phyloP scores from a whole-genome alignment of 2,888 invertebrate species.

The Caenorhabditis japonica region DNA sequence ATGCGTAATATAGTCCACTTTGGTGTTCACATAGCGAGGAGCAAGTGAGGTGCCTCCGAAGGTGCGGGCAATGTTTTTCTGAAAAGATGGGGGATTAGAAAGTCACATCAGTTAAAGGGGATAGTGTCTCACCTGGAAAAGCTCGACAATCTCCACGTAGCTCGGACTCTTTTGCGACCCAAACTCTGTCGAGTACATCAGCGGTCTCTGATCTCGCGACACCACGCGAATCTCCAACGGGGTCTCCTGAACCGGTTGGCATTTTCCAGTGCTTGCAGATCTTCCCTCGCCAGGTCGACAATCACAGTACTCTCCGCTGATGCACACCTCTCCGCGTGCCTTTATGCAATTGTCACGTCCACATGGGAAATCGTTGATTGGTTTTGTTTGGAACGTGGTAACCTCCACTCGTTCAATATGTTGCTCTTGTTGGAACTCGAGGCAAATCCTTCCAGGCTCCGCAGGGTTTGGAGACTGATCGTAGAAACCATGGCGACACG shows the following conservation, averaged over 20 bases:
- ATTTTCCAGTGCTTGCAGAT: constrained; percentile 53
- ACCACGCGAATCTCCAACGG: constrained; percentile 71
- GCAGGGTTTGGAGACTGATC: constrained; percentile 71
- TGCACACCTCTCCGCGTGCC: constrained; percentile 70
- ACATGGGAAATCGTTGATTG: constrained; percentile 63
- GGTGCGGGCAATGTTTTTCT: constrained; percentile 72
- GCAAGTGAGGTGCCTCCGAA: constrained; percentile 73
- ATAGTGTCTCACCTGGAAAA: constrained; percentile 44
- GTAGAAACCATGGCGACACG: constrained; percentile 72
- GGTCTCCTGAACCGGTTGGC: constrained; percentile 64
- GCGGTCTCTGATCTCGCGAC: constrained; percentile 63
- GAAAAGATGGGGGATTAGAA: background rate
- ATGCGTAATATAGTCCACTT: constrained; percentile 75
- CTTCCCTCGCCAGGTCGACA: constrained; percentile 75
- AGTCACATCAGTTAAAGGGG: background rate
- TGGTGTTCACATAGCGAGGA: constrained; percentile 71
- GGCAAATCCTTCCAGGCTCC: constrained; percentile 73
- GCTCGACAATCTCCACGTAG: constrained; percentile 75
- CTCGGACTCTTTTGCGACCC: constrained; percentile 62
- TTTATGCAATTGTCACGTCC: constrained; percentile 65
- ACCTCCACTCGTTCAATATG: constrained; percentile 38
- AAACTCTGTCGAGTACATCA: constrained; percentile 75
- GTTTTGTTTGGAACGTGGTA: constrained; percentile 16
- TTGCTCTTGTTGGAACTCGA: constrained; percentile 62
- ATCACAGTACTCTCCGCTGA: constrained; percentile 73